Evolutionary conservation across 2,113 vertebrate genomes (phyloP), one percentile per base, ranked within the genome.

Genomic region (Halcyon malimbica): DNA sequence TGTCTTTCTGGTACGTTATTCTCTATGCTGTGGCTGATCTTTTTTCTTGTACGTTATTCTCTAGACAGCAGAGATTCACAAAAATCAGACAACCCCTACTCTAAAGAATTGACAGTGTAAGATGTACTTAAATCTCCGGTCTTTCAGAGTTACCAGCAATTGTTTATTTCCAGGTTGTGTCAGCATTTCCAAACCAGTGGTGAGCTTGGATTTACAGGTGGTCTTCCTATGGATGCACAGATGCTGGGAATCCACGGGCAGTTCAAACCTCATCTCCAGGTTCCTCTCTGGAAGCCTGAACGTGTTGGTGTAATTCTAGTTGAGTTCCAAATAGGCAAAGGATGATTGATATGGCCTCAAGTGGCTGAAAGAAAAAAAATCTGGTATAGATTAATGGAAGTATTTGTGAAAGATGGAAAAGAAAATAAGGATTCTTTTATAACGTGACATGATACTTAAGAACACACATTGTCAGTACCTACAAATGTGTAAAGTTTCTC

Each of bases 351-450:
- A 19, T 14, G n/a, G 71, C 76, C 91, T 96, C 70, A 86, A 90
- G 83, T 53, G 70, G 71, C 14, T 77, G 84, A 97, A 86, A 63
- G 78, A 87, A 92, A 93, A 93, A 91, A 96, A 94, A 77, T 97
- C 97, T 97, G 97, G 96, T 92, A 54, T 11, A 70, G 85, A 97
- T 97, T 96, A 97, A 95, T 79, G 70, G 80, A 83, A 59, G 48
- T 89, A 77, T 96, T 94, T 87, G 79, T 89, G 63, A 73, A 75
- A 74, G 83, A 50, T 46, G 82, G 93, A 65, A 94, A 95, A 78
- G 77, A 93, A 96, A 97, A 94, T 63, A 93, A 96, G 83, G 90
- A 64, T 67, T 77, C 80, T 95, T 94, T 94, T 90, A 28, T 63
- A 93, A 90, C 29, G 94, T 74, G 69, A 87, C 65, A 75, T 70